A percentile compares a stretch with the other conserved stretches of the same genome.
phyloP scores from a whole-genome alignment of 1,140 invertebrate species.

The Pissodes strobi region DNA sequence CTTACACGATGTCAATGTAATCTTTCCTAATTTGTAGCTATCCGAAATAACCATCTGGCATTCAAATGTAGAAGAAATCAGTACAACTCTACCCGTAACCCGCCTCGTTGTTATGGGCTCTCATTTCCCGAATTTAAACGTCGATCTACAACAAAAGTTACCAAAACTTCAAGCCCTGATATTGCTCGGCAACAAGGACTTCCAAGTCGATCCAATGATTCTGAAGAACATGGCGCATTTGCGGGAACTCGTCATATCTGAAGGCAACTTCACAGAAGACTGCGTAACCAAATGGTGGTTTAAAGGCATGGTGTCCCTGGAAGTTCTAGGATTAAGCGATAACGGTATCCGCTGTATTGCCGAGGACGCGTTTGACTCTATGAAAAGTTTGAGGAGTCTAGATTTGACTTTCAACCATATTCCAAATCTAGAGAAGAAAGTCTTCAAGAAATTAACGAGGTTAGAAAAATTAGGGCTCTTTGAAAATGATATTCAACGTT shows the following conservation, averaged over 20 bases:
- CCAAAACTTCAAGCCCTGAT: neutral
- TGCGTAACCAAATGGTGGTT: slow-evolving; percentile 29
- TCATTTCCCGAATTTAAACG: slow-evolving; percentile 14
- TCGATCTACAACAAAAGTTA: slow-evolving; percentile 3
- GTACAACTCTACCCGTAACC: neutral
- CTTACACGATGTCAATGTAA: no score
- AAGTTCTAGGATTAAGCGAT: slow-evolving; percentile 7
- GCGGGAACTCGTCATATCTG: slow-evolving; percentile 2
- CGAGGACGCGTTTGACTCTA: slow-evolving; percentile 17
- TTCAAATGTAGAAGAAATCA: slow-evolving; percentile 6
- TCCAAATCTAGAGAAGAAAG: neutral
- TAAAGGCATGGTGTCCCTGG: neutral
- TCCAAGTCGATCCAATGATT: slow-evolving; percentile 3
- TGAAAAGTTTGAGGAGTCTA: slow-evolving; percentile 4
- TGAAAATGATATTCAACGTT: slow-evolving; percentile 15
- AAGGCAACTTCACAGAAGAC: slow-evolving; percentile 17
- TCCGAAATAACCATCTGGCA: slow-evolving; percentile 11
- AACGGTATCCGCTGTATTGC: slow-evolving; percentile 8
- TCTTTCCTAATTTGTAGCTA: no score
- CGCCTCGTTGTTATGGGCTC: neutral
- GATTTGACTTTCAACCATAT: slow-evolving; percentile 29
- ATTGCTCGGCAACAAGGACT: slow-evolving; percentile 16
- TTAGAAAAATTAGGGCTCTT: slow-evolving; percentile 20
- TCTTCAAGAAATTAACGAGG: slow-evolving; percentile 15
- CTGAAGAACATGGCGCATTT: slow-evolving; percentile 15